Conservation (phyloP, 2,888 invertebrate genomes). For the Clanis bilineata region DNA sequence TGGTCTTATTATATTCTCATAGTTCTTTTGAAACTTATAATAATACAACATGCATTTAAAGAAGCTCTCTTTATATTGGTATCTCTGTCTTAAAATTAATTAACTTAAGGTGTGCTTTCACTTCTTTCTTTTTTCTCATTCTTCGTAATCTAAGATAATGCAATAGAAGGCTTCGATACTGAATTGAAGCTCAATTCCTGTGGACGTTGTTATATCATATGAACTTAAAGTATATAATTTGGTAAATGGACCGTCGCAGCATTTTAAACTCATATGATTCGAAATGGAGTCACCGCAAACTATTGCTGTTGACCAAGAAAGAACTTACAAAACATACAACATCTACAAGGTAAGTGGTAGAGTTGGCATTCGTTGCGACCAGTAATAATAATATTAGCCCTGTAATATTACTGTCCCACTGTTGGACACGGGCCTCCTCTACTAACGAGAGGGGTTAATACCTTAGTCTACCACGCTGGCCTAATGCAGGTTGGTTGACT, state of each 20-base stretch:
- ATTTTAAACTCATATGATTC: slow-evolving; percentile 46
- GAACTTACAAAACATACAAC: slow-evolving; percentile 69
- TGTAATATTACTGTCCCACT: too few relatives aligned
- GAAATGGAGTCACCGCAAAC: slow-evolving; percentile 67
- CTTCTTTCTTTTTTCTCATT: too few relatives aligned
- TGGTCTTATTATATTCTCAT: slow-evolving; percentile 16
- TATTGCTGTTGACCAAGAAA: slow-evolving; percentile 61
- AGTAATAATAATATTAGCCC: too few relatives aligned
- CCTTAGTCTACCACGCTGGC: too few relatives aligned
- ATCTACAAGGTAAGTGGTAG: slow-evolving; percentile 70
- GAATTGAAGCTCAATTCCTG: not conserved
- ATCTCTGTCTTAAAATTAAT: not conserved
- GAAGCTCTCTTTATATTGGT: not conserved
- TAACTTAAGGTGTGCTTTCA: not conserved
- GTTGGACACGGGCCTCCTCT: too few relatives aligned
- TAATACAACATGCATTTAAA: not conserved
- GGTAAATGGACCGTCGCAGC: slow-evolving; percentile 64
- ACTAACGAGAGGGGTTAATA: too few relatives aligned
- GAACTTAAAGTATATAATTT: slow-evolving; percentile 21
- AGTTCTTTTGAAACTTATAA: not conserved
- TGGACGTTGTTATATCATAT: not conserved
- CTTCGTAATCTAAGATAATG: not conserved
- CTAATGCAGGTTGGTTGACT: too few relatives aligned
- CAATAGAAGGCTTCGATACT: not conserved
- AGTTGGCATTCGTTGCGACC: not conserved